Percentiles rank a stretch among this genome's conserved stretches.
Evolutionary conservation across 92 coral and sea anemone genomes (phyloP).

Genomic region (Metridium senile): DNA sequence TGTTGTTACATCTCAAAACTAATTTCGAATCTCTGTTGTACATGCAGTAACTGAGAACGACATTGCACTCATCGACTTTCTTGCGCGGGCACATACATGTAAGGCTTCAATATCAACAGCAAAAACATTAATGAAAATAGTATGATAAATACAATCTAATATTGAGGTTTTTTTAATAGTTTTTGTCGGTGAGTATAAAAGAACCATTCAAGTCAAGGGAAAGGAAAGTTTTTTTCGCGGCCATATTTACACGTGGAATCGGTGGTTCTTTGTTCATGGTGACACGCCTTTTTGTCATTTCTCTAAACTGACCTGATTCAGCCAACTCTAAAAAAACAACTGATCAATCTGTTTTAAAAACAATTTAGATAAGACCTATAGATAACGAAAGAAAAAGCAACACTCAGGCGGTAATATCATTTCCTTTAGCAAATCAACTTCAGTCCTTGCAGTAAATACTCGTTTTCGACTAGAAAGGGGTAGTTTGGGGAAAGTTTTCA

Average conservation of each 20-base stretch:
- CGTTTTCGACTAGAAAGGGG: background rate
- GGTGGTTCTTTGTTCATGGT: background rate
- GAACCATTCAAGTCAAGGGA: background rate
- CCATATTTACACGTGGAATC: background rate
- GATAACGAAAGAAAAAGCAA: background rate
- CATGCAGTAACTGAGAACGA: too few relatives aligned
- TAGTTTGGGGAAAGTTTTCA: too few relatives aligned
- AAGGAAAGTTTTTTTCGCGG: background rate
- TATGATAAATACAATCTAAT: too few relatives aligned
- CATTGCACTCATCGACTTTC: too few relatives aligned
- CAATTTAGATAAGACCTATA: background rate
- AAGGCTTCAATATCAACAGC: too few relatives aligned
- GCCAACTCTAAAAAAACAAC: background rate
- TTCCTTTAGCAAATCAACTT: background rate
- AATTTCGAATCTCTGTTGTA: too few relatives aligned
- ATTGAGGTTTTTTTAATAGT: too few relatives aligned
- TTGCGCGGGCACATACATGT: too few relatives aligned
- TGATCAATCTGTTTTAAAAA: too few relatives aligned
- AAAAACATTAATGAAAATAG: too few relatives aligned
- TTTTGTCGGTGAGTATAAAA: background rate
- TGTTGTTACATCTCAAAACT: background rate
- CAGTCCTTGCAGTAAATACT: background rate
- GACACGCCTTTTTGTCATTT: background rate
- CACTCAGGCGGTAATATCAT: background rate
- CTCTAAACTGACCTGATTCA: background rate